phyloP scores from a whole-genome alignment of 1,140 invertebrate genomes.

The Monochamus saltuarius region DNA sequence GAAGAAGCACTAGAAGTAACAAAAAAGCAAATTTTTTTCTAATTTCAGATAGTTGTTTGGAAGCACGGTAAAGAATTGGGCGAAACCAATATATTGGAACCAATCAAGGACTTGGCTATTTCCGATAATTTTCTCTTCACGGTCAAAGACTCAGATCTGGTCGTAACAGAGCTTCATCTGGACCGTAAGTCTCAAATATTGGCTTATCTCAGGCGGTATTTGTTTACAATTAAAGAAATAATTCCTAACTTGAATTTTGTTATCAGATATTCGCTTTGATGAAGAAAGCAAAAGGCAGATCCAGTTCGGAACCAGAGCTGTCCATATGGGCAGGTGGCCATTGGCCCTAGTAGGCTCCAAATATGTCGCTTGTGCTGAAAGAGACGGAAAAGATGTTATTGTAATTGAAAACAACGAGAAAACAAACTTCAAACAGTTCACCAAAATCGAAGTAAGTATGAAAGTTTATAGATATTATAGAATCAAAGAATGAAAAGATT shows the following conservation, averaged over 20 bases:
- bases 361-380: conserved; percentile 42
- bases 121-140: conserved; percentile 51
- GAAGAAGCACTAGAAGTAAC: too few relatives aligned
- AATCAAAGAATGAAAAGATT: too few relatives aligned
- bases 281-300: conserved; percentile 28
- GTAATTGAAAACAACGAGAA: conserved; percentile 43
- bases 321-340: conserved; percentile 49
- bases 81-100: conserved; percentile 49
- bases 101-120: conserved; percentile 52
- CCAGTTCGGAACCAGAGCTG: conserved; percentile 42
- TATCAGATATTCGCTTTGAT: not conserved
- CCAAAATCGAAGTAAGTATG: conserved; percentile 19
- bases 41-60: conserved; percentile 49
- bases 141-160: conserved; percentile 52
- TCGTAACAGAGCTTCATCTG: conserved; percentile 52
- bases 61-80: conserved; percentile 47
- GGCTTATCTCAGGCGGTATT: conserved; percentile 47
- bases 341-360: conserved; percentile 46
- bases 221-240: too few relatives aligned
- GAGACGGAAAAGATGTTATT: conserved; percentile 48
- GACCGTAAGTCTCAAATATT: conserved; percentile 49
- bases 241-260: not conserved
- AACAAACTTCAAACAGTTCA: conserved; percentile 21
- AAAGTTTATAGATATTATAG: not conserved
- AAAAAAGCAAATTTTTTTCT: conserved; percentile 6